Evolutionary conservation across 2,113 vertebrate species (phyloP), one percentile per base, ranked within the genome.

Genomic region (Okapia johnstoni): DNA sequence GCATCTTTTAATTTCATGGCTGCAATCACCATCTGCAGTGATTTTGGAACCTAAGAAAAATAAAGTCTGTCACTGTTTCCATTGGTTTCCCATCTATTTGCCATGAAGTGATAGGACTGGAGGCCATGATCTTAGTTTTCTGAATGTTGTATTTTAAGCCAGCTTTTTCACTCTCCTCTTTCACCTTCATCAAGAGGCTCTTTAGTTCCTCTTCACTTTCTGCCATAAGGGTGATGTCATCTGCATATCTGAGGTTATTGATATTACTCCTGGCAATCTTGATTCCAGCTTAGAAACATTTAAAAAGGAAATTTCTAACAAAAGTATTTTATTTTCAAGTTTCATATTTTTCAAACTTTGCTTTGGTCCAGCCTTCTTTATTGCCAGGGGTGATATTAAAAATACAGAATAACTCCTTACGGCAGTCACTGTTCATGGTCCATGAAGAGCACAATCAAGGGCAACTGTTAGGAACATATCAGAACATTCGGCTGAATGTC

Each of bases 331-430:
- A 33, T 54, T 95, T n/a, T 96, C 76, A 33, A 70, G 26, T 73
- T 93, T 95, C 73, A 50, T 80, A 1, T 79, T 76, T 88, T 90
- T 95, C 58, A 80, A 91, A 87, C 26, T 95, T 87, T 84, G 57
- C 52, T 21, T 96, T 89, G 21, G 1, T 73, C 70, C n/a, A 93
- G 19, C 2, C 57, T 83, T 84, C 7, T 54, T 79, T 89, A 33
- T 90, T 63, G 48, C n/a, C 54, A 88, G 7, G 26, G 50, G 5
- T 77, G 30, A 84, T 93, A 28, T 66, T 85, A 46, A 88, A 89
- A 96, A 73, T 60, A 61, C 50, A 86, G 61, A 86, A 30, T 46
- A 77, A 79, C 30, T 95, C 57, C 57, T 97, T 90, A 77, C 12
- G 76, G 21, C n/a, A 66, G 26, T 28, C 63, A 55, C 54, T 87